A percentile compares a stretch with the other conserved stretches of the same genome.
Conservation (phyloP, 2,797 vertebrate genomes). For the Dryobates pubescens region DNA sequence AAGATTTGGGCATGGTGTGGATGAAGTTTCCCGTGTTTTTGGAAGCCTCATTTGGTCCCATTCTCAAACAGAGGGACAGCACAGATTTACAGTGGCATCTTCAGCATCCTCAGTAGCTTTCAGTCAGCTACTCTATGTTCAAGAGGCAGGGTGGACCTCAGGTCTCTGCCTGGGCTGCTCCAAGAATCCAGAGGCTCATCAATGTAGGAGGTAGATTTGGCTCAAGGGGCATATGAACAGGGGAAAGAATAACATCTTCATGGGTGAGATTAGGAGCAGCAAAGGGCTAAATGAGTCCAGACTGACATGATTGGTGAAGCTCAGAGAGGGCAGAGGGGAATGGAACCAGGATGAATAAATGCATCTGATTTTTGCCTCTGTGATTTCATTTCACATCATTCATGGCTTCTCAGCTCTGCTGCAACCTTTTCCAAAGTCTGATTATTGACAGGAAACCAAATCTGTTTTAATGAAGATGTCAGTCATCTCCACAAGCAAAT, state of each 20-base stretch:
- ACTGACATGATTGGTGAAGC: fast-evolving
- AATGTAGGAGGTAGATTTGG: background rate
- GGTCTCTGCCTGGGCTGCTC: background rate
- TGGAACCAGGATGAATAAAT: background rate
- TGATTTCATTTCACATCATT: background rate
- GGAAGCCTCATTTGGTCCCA: fast-evolving
- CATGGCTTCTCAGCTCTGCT: background rate
- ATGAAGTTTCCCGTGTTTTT: background rate
- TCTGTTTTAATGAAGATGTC: background rate
- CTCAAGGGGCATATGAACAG: background rate
- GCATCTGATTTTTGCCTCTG: background rate
- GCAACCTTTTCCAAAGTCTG: background rate
- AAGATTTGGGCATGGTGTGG: background rate
- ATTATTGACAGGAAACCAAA: background rate
- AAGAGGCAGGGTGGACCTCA: background rate
- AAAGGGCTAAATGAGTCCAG: background rate
- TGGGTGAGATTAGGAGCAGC: background rate
- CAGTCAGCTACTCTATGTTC: background rate
- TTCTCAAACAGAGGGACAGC: background rate
- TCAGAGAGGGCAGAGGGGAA: background rate
- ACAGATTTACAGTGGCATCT: background rate
- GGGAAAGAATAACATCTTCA: background rate
- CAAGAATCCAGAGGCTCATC: background rate
- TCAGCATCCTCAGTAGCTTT: background rate
- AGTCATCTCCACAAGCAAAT: background rate